Percentiles rank a stretch among this genome's conserved stretches.
phyloP scores from a whole-genome alignment of 2,888 invertebrate species.

The Bugula neritina region DNA sequence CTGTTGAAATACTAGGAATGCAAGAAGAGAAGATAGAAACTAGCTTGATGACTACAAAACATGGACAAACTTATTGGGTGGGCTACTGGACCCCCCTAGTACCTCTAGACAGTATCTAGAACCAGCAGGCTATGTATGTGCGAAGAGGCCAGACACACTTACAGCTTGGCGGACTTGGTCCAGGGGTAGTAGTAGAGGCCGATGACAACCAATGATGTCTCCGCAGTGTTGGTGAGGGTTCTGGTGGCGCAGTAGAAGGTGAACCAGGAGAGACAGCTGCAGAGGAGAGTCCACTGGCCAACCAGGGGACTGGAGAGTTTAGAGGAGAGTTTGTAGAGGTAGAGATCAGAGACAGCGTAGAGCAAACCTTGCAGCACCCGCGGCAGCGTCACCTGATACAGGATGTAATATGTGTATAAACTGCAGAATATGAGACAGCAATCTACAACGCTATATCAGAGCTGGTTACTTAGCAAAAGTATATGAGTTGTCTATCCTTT shows the following conservation, averaged over 20 bases:
- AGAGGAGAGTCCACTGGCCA: constrained; percentile 67
- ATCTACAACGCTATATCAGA: too few relatives aligned
- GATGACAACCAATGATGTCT: constrained; percentile 73
- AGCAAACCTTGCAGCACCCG: constrained; percentile 73
- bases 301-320: constrained; percentile 53
- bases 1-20: too few relatives aligned
- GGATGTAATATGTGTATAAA: not conserved
- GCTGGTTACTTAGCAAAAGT: too few relatives aligned
- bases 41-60: too few relatives aligned
- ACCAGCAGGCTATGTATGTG: too few relatives aligned
- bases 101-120: too few relatives aligned
- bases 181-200: constrained; percentile 66
- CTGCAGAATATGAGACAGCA: too few relatives aligned
- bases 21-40: too few relatives aligned
- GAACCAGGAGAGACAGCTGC: constrained; percentile 77
- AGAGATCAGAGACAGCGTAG: constrained; percentile 72
- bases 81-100: too few relatives aligned
- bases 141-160: too few relatives aligned
- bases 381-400: constrained; percentile 65
- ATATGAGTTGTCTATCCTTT: too few relatives aligned
- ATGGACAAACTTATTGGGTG: too few relatives aligned
- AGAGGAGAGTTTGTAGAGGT: constrained; percentile 57
- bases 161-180: constrained; percentile 33
- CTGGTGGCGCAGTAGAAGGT: constrained; percentile 83
- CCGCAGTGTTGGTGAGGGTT: constrained; percentile 79